Evolutionary conservation across 2,888 invertebrate genomes (phyloP), one percentile per base, ranked within the genome.

Genomic region (Pocota personata): DNA sequence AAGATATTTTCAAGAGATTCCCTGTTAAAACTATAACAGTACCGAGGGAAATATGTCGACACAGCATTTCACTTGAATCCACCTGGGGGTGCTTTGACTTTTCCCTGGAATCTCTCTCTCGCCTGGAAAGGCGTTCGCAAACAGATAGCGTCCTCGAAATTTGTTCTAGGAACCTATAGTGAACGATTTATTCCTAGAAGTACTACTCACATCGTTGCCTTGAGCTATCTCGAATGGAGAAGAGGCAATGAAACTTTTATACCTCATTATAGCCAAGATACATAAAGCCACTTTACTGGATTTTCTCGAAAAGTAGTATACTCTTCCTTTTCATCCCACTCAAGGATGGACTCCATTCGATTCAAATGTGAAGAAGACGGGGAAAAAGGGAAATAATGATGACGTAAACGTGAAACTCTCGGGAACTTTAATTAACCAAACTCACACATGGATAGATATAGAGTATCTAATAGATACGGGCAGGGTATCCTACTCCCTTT

Each of bases 351-450:
- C 27, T 48, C 8, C 6, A n/a, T 64, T 21, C 32, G 55, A 16
- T 7, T 6, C 21, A 67, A n/a, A 40, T 21, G 21, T 32, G 58
- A 48, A n/a, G n/a, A n/a, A n/a, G n/a, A n/a, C n/a, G n/a, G n/a
- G 24, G 32, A 52, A 21, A 32, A 46, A 27, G 30, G 27, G 16
- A 55, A 66, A 58, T 72, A 72, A 64, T 73, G 60, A 58, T 24
- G 69, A 62, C 16, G n/a, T n/a, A n/a, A n/a, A n/a, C n/a, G n/a
- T 52, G 40, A 57, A 71, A 43, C 64, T 62, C 46, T 76, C 21
- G 21, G 60, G 12, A 78, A 77, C 48, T 78, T 77, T 82, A 78
- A 82, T 83, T 83, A 83, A 73, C 60, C 73, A 37, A 19, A 46
- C 46, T 10, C 52, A 73, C 48, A 72, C 78, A 67, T 24, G 16